A percentile compares a stretch with the other conserved stretches of the same genome.
Evolutionary conservation across 2,888 invertebrate species (phyloP).

Genomic region (Coleophora deauratella): DNA sequence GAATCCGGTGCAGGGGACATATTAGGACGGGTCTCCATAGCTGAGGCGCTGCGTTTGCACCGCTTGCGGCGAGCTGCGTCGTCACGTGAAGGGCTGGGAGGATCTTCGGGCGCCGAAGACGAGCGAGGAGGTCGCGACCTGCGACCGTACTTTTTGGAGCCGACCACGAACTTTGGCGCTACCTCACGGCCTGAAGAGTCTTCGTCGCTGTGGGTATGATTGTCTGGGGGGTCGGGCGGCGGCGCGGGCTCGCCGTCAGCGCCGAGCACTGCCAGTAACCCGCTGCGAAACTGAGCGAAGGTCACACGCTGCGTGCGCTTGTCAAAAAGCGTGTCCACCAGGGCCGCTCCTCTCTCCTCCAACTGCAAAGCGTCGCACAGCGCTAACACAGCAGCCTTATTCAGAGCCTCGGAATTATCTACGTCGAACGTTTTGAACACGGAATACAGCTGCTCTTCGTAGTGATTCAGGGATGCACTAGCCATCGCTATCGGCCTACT

Average conservation of each 20-base stretch:
- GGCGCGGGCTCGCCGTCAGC: conserved; percentile 39
- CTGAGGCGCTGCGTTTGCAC: conserved; percentile 46
- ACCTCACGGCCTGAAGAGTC: conserved; percentile 80
- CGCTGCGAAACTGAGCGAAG: conserved; percentile 85
- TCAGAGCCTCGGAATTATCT: conserved; percentile 79
- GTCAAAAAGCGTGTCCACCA: conserved; percentile 75
- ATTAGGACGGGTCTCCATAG: conserved; percentile 33
- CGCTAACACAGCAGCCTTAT: conserved; percentile 77
- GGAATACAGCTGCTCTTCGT: conserved; percentile 86
- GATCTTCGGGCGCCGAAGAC: conserved; percentile 18
- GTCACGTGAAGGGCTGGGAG: conserved; percentile 16
- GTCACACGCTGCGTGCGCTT: conserved; percentile 67
- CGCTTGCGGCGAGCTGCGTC: conserved; percentile 42
- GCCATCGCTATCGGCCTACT: conserved; percentile 36
- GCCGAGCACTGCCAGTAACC: conserved; percentile 80
- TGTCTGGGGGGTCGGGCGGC: conserved; percentile 13
- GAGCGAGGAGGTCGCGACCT: conserved; percentile 76
- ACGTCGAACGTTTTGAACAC: conserved; percentile 87
- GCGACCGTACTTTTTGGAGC: conserved; percentile 84
- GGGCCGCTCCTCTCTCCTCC: conserved; percentile 79
- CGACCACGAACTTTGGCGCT: conserved; percentile 81
- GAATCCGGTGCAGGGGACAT: conserved; percentile 14
- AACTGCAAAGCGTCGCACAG: conserved; percentile 86
- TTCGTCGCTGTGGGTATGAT: conserved; percentile 42
- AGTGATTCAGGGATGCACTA: conserved; percentile 76